Evolutionary conservation across 2,797 vertebrate species (phyloP).

Genomic region (Microcaecilia unicolor): DNA sequence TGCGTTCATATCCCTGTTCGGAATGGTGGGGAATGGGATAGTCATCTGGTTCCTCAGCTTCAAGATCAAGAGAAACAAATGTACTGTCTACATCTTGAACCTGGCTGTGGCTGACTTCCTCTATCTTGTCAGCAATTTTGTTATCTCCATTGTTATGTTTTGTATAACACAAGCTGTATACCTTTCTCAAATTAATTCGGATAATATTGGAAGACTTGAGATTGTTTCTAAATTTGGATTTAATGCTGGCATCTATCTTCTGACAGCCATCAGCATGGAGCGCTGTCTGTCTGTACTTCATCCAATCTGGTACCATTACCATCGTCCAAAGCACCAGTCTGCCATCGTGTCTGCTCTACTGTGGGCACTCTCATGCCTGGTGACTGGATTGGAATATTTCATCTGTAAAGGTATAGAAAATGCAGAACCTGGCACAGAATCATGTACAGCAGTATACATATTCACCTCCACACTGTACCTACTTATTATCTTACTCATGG

Average conservation of each 20-base stretch:
- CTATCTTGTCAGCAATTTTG: constrained; percentile 3
- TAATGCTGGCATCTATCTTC: constrained; percentile 25
- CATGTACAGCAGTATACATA: constrained; percentile 8
- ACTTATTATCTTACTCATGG: constrained; percentile 17
- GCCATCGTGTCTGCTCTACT: neutral
- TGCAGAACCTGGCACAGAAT: neutral
- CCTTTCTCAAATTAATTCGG: no score
- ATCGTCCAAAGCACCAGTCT: constrained; percentile 12
- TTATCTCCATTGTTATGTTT: no score
- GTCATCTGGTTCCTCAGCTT: constrained; percentile 15
- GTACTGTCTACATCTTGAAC: constrained; percentile 7
- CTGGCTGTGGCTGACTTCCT: neutral
- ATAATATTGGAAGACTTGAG: no score
- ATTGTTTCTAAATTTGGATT: constrained; percentile 4
- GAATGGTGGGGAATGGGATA: neutral
- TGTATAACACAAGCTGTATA: no score
- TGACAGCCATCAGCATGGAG: constrained; percentile 29
- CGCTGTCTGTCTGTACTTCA: constrained; percentile 29
- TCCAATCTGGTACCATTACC: constrained; percentile 38
- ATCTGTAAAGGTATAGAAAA: fast-evolving
- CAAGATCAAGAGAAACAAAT: neutral
- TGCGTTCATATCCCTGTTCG: neutral
- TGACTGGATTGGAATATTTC: constrained; percentile 10
- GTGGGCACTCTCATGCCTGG: constrained; percentile 28
- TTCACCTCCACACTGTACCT: constrained; percentile 13